Evolutionary conservation across 2,113 vertebrate species (phyloP), one percentile per base, ranked within the genome.

Genomic region (Hippocampus guttulatus): DNA sequence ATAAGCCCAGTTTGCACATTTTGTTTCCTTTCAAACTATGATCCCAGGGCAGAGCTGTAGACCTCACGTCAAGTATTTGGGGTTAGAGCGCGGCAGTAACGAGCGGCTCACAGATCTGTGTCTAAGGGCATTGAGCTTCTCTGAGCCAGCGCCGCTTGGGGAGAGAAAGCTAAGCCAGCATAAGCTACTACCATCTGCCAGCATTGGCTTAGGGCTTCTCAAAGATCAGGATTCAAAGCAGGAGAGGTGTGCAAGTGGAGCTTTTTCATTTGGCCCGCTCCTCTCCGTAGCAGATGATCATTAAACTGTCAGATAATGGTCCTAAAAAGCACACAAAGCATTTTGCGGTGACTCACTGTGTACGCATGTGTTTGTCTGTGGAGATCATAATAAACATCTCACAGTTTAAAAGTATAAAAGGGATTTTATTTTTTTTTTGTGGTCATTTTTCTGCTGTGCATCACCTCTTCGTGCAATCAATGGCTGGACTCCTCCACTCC

Each of bases 131-230:
- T 80, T 65, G 73, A 88, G 83, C 88, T 80, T 85, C 80, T 85
- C 75, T 75, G 77, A 83, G 85, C 80, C 79, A 76, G 75, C 8
- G 73, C 87, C 88, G 47, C 64, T 90, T 74, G 9, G 88, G 89
- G 82, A 84, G 82, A 75, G 79, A 83, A 84, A 71, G 66, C 78
- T 90, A 85, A 90, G 86, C 85, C 86, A 87, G 71, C 74, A 79
- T 87, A 88, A 89, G 84, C 87, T 86, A 81, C 80, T 81, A 83
- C 84, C 88, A 85, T 87, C 86, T 86, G 84, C 86, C 63, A 52
- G 81, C 76, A 74, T 75, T 84, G 83, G 79, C 79, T 87, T 78
- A 77, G 69, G 75, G 75, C 80, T 85, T 84, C 76, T 75, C 65
- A 79, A 84, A 80, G 86, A 87, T 90, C 82, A 75, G 74, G 75